Evolutionary conservation across 2,797 vertebrate species (phyloP).

Genomic region (Lates japonicus): DNA sequence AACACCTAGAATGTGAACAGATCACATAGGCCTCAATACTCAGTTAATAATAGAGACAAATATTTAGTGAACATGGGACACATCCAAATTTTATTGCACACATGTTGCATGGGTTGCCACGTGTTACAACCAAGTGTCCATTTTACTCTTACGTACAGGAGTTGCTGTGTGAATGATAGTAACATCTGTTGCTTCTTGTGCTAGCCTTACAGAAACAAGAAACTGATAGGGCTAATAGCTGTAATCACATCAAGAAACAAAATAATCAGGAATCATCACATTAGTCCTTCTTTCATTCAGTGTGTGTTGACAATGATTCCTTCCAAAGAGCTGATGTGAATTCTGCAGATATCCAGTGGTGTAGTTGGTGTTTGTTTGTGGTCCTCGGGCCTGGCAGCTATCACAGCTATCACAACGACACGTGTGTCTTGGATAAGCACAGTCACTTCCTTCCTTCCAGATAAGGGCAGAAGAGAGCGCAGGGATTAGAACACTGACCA

Average conservation of each 20-base stretch:
- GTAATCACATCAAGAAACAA: conserved; percentile 11
- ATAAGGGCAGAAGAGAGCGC: conserved; percentile 77
- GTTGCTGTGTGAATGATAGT: neutral
- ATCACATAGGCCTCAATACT: neutral
- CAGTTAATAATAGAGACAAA: neutral
- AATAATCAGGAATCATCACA: neutral
- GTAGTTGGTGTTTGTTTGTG: conserved; percentile 64
- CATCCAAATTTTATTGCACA: neutral
- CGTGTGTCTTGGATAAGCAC: conserved; percentile 81
- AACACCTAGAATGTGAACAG: neutral
- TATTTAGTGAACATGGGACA: neutral
- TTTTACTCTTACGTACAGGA: neutral
- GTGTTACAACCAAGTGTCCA: neutral
- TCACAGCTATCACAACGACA: conserved; percentile 78
- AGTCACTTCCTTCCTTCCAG: conserved; percentile 86
- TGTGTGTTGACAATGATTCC: neutral
- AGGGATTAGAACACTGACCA: conserved; percentile 74
- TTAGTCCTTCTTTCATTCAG: conserved; percentile 5
- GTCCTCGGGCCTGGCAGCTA: conserved; percentile 76
- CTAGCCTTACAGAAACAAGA: neutral
- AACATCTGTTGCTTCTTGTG: neutral
- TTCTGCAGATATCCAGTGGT: conserved; percentile 50
- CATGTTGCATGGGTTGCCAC: neutral
- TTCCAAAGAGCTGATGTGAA: conserved; percentile 50
- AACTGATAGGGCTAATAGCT: neutral